Evolutionary conservation across 2,888 invertebrate species (phyloP), one percentile per base, ranked within the genome.

Genomic region (Ichneumoninae sp.): DNA sequence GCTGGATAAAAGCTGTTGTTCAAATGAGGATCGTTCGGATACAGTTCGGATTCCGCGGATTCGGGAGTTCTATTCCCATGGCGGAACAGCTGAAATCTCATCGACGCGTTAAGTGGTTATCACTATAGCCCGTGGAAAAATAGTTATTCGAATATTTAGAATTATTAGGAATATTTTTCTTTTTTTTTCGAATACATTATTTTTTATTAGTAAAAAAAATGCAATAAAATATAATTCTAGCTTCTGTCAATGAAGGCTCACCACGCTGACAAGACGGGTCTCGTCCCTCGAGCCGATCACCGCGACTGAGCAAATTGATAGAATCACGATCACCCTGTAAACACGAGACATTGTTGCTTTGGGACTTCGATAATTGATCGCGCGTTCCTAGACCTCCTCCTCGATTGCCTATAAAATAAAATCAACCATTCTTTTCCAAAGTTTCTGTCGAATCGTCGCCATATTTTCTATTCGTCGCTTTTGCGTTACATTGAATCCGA

Each of bases 51-150:
- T 54, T 54, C 19, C 1, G 40, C 10, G 10, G 40, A 40, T 16
- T 36, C 6, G n/a, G 81, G 81, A 10, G 71, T 50, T 70, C 82
- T 16, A 22, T 33, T n/a, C 16, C 62, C 62, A 33, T 33, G 30
- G n/a, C 69, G 69, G 8, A 70, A 70, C 2, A 70, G 33, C 69
- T 70, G 16, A 13, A 47, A 70, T 7, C 19, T 26, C 19, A 19
- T 22, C 19, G 22, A 3, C 13, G 1, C 13, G 10, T 22, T 50
- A 26, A 47, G 33, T 30, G 30, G 2, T 26, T 50, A n/a, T 33
- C 8, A 50, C 3, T 13, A 44, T 22, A 68, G 16, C 5, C 66
- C 8, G 19, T 47, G 3, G 16, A 47, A 47, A 47, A 47, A 47
- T 16, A 40, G 40, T 40, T 10, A 10, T 40, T 10, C 2, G 3